Evolutionary conservation across 2,113 vertebrate genomes (phyloP).

Genomic region (Hydrolagus affinis): DNA sequence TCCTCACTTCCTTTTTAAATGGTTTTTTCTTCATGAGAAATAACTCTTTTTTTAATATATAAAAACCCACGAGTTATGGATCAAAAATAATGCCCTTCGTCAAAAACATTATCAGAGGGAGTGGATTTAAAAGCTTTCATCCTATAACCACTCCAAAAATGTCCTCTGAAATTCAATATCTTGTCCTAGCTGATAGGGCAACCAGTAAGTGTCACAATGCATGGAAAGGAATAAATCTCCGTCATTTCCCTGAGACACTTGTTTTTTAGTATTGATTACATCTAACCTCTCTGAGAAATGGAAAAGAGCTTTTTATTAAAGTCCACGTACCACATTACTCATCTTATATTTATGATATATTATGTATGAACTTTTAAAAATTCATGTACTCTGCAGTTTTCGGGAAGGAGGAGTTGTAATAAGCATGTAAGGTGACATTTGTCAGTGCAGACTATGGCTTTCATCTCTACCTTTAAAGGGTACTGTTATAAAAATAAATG

Average conservation of each 20-base stretch:
- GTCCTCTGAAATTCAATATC: conserved; percentile 57
- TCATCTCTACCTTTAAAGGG: background rate
- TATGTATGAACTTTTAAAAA: conserved; percentile 81
- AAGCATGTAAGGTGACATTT: background rate
- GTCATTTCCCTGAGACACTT: conserved; percentile 68
- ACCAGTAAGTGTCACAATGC: conserved; percentile 61
- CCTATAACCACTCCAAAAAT: conserved; percentile 43
- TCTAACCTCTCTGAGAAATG: conserved; percentile 65
- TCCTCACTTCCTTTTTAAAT: conserved; percentile 35
- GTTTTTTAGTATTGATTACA: conserved; percentile 72
- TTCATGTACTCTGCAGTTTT: conserved; percentile 57
- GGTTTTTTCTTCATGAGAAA: conserved; percentile 39
- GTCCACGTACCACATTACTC: conserved; percentile 64
- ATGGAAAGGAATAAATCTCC: conserved; percentile 64
- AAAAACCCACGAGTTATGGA: conserved; percentile 40
- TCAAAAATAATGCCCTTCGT: conserved; percentile 42
- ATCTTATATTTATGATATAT: conserved; percentile 71
- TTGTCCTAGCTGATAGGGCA: conserved; percentile 55
- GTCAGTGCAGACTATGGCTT: background rate
- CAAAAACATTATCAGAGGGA: conserved; percentile 53
- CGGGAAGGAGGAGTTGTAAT: background rate
- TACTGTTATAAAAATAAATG: background rate
- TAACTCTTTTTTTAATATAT: conserved; percentile 1
- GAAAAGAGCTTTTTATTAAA: conserved; percentile 69
- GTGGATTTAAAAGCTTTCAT: conserved; percentile 53